Conservation (phyloP, 2,113 vertebrate genomes). For the Odocoileus virginianus region DNA sequence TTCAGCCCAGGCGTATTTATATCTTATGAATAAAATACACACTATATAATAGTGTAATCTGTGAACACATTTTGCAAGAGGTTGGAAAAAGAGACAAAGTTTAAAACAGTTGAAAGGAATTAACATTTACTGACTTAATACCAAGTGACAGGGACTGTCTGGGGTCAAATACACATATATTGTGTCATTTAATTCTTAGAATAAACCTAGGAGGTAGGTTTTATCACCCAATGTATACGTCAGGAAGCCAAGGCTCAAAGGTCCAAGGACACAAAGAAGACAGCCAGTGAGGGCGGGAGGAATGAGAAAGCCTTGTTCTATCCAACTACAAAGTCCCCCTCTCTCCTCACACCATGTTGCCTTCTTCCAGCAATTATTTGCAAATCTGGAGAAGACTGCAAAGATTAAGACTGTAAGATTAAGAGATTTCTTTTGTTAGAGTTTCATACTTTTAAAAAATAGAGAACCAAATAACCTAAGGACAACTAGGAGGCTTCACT, state of each 20-base stretch:
- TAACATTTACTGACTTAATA: slow-evolving; percentile 22
- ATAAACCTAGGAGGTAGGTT: slow-evolving; percentile 8
- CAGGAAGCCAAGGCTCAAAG: slow-evolving; percentile 20
- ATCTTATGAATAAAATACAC: slow-evolving; percentile 29
- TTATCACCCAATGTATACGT: not conserved
- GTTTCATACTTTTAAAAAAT: not conserved
- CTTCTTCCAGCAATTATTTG: slow-evolving; percentile 4
- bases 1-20: not conserved
- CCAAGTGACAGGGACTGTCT: slow-evolving; percentile 29
- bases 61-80: not conserved
- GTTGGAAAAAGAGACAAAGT: slow-evolving; percentile 24
- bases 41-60: not conserved
- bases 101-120: slow-evolving; percentile 53
- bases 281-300: not conserved
- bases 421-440: slow-evolving; percentile 35
- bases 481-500: not conserved
- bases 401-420: not conserved
- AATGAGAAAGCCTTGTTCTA: not conserved
- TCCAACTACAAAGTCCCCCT: not conserved
- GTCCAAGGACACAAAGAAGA: slow-evolving; percentile 29
- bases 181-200: slow-evolving; percentile 28
- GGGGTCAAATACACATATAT: slow-evolving; percentile 8
- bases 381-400: slow-evolving; percentile 17
- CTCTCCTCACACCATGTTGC: not conserved
- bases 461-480: not conserved